phyloP scores from a whole-genome alignment of 2,113 vertebrate species.

The Gambusia affinis region DNA sequence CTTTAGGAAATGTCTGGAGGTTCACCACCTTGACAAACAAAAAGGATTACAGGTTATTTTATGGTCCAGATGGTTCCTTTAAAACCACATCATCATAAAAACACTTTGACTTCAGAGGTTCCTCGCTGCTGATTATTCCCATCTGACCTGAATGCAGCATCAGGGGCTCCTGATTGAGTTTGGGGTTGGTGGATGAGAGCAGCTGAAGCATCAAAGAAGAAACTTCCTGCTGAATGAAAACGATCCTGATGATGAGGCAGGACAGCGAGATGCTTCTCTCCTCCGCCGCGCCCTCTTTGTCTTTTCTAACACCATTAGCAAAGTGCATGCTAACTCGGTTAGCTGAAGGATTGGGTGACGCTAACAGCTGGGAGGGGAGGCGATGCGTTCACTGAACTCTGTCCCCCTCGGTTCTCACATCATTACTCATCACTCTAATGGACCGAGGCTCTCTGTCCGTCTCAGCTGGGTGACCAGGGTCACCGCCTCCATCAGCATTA shows the following conservation, averaged over 20 bases:
- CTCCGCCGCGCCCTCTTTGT: constrained; percentile 46
- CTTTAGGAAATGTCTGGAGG: not conserved
- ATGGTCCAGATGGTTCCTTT: not conserved
- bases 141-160: constrained; percentile 46
- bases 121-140: constrained; percentile 45
- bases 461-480: constrained; percentile 25
- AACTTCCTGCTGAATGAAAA: constrained; percentile 25
- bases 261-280: constrained; percentile 30
- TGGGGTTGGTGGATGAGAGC: constrained; percentile 30
- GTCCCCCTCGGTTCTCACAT: constrained; percentile 47
- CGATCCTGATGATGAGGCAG: constrained; percentile 12
- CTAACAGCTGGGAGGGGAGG: constrained; percentile 50
- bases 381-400: constrained; percentile 47
- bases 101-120: constrained; percentile 16
- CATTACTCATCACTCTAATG: constrained; percentile 63
- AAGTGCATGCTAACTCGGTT: constrained; percentile 72
- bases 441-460: constrained; percentile 22
- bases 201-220: constrained; percentile 20
- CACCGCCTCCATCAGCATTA: constrained; percentile 28
- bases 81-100: not conserved
- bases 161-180: constrained; percentile 44
- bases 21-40: not conserved
- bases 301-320: constrained; percentile 64
- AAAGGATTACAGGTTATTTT: not conserved
- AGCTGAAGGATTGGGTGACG: constrained; percentile 55